These are phyloP conservation scores for cat (Felis catus) DNA, from an alignment of 2,113 vertebrate genomes.

Conservation along the genomic window F.catus_Fca126_mat1.0 CM031421.1:84609501-84610000, in stretches of 20 bases:
- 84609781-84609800: not conserved
- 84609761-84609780: not conserved
- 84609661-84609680: conserved; percentile 55
- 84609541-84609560: conserved; percentile 62
- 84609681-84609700: conserved; percentile 59
- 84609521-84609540: conserved; percentile 52
- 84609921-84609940: conserved; percentile 8
- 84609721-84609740: conserved; percentile 59
- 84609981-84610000: not conserved
- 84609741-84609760: not conserved
- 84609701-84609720: not conserved
- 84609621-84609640: conserved; percentile 56
- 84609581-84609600: conserved; percentile 6
- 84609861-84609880: not conserved
- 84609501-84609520: conserved; percentile 7
- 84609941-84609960: not conserved
- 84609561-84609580: conserved; percentile 59
- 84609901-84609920: not conserved
- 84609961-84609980: not conserved
- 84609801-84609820: not conserved
- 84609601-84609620: conserved; percentile 31
- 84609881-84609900: not conserved
- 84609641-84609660: conserved; percentile 50
- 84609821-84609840: not conserved
- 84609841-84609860: not conserved